Percentiles rank a stretch among this genome's conserved stretches.
phyloP scores from a whole-genome alignment of 2,797 vertebrate species.

The Artibeus lituratus region DNA sequence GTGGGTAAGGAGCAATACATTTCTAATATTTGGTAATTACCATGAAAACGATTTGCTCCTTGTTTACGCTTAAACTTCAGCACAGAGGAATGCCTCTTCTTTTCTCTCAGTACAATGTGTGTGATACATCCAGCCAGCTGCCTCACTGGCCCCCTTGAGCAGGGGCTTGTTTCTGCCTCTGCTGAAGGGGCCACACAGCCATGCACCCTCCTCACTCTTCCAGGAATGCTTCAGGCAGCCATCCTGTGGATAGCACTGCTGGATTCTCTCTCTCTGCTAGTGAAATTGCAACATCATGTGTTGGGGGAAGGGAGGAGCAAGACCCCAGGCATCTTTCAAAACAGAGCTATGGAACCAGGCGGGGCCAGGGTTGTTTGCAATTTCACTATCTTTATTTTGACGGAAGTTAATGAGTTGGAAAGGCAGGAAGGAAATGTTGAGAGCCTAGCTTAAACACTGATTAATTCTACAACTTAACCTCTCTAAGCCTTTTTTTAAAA shows the following conservation, averaged over 20 bases:
- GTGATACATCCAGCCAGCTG: slow-evolving; percentile 33
- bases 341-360: not conserved
- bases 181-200: not conserved
- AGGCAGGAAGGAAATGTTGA: not conserved
- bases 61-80: slow-evolving; percentile 68
- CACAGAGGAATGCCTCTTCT: slow-evolving; percentile 32
- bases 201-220: not conserved
- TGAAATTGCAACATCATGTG: slow-evolving; percentile 12
- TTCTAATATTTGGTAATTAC: slow-evolving; percentile 68
- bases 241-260: not conserved
- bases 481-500: not conserved
- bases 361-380: not conserved
- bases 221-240: not conserved
- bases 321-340: not conserved
- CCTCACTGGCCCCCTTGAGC: not conserved
- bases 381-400: not conserved
- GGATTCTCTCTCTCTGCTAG: not conserved
- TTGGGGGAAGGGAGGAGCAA: not conserved
- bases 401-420: not conserved
- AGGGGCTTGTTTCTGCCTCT: slow-evolving; percentile 34
- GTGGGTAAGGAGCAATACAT: slow-evolving; percentile 48
- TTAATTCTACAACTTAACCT: not conserved
- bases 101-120: slow-evolving; percentile 1
- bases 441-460: not conserved
- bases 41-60: slow-evolving; percentile 53